These are phyloP conservation scores for Alfaro cultratus DNA, from an alignment of 2,797 vertebrate genomes.

Conservation along the genomic window DNA sequence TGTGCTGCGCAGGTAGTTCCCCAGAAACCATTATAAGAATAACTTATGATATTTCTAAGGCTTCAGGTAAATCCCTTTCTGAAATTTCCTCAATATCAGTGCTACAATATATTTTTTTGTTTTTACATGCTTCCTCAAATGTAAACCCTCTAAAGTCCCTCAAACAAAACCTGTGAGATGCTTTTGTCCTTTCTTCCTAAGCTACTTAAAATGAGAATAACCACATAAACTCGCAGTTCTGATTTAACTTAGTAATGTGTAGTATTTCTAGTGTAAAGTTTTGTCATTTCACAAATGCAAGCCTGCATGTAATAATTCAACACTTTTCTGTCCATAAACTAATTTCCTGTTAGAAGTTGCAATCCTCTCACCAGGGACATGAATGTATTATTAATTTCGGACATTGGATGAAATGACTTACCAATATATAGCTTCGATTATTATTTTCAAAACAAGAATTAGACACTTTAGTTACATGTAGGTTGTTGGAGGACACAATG, in stretches of 20 bases:
- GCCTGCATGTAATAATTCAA: too few species aligned
- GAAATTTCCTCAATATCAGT: neutral
- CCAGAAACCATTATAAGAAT: neutral
- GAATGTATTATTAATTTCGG: too few species aligned
- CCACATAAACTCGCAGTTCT: neutral
- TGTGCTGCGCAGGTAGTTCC: neutral
- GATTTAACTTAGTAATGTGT: neutral
- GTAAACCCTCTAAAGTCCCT: neutral
- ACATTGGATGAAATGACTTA: neutral
- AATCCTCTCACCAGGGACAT: too few species aligned
- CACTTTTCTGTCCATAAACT: too few species aligned
- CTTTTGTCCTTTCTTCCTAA: neutral
- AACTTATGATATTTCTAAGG: neutral
- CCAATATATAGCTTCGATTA: too few species aligned
- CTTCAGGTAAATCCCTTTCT: neutral
- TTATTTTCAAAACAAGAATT: neutral
- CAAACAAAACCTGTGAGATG: neutral
- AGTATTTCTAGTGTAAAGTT: neutral
- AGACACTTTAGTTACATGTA: neutral
- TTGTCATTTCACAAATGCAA: neutral
- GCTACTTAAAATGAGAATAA: neutral
- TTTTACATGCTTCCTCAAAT: neutral
- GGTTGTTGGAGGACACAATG: neutral
- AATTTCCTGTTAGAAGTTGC: too few species aligned
- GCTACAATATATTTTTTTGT: neutral